A percentile compares a stretch with the other conserved stretches of the same genome.
phyloP scores from a whole-genome alignment of 2,888 invertebrate species.

The Xestoiulus laeticollis region DNA sequence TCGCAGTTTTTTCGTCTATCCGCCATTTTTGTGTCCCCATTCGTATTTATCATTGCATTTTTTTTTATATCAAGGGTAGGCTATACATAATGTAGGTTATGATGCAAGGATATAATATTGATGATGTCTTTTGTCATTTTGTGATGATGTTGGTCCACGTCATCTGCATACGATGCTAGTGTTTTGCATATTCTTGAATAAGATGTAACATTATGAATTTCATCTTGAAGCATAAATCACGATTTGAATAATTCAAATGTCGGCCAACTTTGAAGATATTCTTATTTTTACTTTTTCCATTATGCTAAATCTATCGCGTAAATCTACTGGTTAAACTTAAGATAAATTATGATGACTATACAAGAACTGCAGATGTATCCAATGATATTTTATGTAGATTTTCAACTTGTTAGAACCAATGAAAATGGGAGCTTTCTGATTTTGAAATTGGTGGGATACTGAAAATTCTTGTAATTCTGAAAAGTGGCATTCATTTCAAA shows the following conservation, averaged over 20 bases:
- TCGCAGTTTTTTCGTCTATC: not conserved
- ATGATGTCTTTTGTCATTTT: not conserved
- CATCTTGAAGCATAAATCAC: not conserved
- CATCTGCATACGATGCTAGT: not conserved
- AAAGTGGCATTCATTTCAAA: no score
- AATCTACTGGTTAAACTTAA: no score
- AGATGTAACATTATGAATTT: not conserved
- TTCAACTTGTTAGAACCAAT: no score
- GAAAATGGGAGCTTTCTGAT: no score
- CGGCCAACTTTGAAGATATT: no score
- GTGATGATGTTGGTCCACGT: not conserved
- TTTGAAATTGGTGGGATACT: no score
- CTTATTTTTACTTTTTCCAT: no score
- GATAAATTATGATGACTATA: no score
- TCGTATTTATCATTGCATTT: not conserved
- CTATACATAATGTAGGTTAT: not conserved
- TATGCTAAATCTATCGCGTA: no score
- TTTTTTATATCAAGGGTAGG: not conserved
- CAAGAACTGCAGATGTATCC: no score
- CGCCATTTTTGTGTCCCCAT: not conserved
- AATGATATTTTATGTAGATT: no score
- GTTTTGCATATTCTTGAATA: not conserved
- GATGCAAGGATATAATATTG: not conserved
- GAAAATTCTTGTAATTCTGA: no score
- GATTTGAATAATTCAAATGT: not conserved